Evolutionary conservation across 2,113 vertebrate species (phyloP).

Genomic region (Dasyurus viverrinus): DNA sequence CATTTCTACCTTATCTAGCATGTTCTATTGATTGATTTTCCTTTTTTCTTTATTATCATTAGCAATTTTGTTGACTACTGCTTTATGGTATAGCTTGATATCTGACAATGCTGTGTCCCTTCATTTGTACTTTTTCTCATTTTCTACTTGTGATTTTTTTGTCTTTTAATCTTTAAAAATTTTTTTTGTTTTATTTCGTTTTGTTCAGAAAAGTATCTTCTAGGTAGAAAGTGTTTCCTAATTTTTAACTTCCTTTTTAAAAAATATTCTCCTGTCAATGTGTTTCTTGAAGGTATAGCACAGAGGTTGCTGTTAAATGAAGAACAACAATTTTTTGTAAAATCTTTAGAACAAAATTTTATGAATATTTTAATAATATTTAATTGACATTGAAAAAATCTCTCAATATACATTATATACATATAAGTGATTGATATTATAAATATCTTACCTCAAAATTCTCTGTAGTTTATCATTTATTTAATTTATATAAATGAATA

Average conservation of each 20-base stretch:
- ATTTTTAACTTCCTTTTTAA: too few relatives aligned
- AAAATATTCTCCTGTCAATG: too few relatives aligned
- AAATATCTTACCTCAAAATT: not conserved
- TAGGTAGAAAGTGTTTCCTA: not conserved
- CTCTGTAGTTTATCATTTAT: not conserved
- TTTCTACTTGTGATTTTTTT: not conserved
- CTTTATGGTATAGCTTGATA: not conserved
- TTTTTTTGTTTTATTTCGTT: too few relatives aligned
- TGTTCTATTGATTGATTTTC: not conserved
- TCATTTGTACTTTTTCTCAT: not conserved
- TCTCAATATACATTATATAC: not conserved
- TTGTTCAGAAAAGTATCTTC: not conserved
- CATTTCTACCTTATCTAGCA: not conserved
- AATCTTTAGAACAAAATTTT: not conserved
- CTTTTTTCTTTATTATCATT: not conserved
- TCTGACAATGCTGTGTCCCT: not conserved
- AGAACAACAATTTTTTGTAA: not conserved
- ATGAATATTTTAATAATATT: not conserved
- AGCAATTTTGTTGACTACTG: not conserved
- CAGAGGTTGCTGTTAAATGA: not conserved
- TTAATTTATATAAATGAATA: too few relatives aligned
- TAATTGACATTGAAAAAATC: not conserved
- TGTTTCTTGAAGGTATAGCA: not conserved
- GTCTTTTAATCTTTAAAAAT: not conserved
- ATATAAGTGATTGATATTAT: not conserved